phyloP scores from a whole-genome alignment of 23 tunicate species.

The Trididemnum miniatum region DNA sequence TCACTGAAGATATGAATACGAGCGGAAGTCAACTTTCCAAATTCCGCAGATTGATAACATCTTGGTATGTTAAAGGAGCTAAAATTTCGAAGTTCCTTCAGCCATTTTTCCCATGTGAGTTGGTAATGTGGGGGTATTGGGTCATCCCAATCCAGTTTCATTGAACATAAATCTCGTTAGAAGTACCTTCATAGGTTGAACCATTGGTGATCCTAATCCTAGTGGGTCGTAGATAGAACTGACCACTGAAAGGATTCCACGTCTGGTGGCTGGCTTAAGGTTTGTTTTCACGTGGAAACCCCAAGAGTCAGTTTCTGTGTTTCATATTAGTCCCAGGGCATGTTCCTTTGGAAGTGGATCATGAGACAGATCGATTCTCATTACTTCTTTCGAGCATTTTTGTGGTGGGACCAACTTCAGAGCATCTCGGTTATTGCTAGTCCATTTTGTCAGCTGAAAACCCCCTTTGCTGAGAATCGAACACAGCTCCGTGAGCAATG shows the following conservation, averaged over 20 bases:
- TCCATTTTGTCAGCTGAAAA: constrained; percentile 42
- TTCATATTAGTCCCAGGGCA: constrained; percentile 51
- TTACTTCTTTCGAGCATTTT: constrained; percentile 28
- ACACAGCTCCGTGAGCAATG: no score
- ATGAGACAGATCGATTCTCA: neutral
- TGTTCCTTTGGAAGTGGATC: constrained; percentile 28
- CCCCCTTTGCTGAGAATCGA: no score
- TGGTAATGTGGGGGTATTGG: constrained; percentile 4
- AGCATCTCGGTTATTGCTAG: constrained; percentile 40
- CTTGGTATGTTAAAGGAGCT: constrained; percentile 15
- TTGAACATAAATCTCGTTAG: constrained; percentile 31
- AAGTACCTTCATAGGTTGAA: constrained; percentile 40
- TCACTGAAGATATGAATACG: constrained; percentile 54
- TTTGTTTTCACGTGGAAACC: constrained; percentile 4
- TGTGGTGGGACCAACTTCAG: constrained; percentile 19
- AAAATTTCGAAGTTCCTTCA: neutral
- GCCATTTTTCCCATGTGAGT: constrained; percentile 14
- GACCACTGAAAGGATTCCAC: constrained; percentile 31
- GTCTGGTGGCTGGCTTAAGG: neutral
- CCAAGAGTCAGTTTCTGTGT: constrained; percentile 42
- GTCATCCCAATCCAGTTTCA: constrained; percentile 35
- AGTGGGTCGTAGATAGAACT: constrained; percentile 44
- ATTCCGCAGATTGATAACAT: constrained; percentile 37
- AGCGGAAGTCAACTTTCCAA: constrained; percentile 11
- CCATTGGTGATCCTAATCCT: constrained; percentile 37